These are phyloP conservation scores for Hiodon alosoides DNA, from an alignment of 2,113 vertebrate species.

Conservation along the genomic window DNA sequence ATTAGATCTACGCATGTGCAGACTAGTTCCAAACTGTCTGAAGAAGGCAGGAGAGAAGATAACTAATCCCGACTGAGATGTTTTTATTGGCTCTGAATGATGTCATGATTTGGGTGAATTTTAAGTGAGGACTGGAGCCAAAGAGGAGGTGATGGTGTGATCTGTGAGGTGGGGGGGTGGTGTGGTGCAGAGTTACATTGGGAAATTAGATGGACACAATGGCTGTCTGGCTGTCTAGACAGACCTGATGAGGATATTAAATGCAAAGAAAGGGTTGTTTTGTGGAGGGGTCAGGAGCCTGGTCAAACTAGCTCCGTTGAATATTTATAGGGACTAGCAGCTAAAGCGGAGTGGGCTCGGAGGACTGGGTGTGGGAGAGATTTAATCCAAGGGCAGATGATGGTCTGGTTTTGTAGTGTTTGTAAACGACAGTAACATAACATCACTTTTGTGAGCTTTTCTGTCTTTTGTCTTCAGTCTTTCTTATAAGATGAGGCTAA, in stretches of 20 bases:
- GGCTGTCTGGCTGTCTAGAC: constrained; percentile 65
- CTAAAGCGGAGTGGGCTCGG: neutral
- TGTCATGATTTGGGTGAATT: neutral
- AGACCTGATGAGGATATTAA: constrained; percentile 65
- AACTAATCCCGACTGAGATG: too few relatives aligned
- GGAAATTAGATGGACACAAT: constrained; percentile 37
- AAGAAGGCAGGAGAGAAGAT: too few relatives aligned
- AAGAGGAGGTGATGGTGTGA: neutral
- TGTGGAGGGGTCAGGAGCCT: constrained; percentile 45
- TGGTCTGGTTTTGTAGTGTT: too few relatives aligned
- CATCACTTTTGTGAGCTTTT: too few relatives aligned
- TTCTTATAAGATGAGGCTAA: too few relatives aligned
- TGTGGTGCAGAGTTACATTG: constrained; percentile 6
- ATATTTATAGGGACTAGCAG: constrained; percentile 32
- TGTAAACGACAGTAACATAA: too few relatives aligned
- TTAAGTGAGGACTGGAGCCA: neutral
- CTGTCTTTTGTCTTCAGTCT: too few relatives aligned
- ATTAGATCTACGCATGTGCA: too few relatives aligned
- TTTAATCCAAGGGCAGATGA: too few relatives aligned
- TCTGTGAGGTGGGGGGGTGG: constrained; percentile 8
- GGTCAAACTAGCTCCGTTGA: constrained; percentile 51
- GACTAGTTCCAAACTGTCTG: too few relatives aligned
- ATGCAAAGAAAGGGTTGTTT: constrained; percentile 56
- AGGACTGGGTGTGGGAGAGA: too few relatives aligned
- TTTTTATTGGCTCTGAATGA: neutral